Conservation (phyloP, 2,113 vertebrate genomes). For the Myocastor coypus region DNA sequence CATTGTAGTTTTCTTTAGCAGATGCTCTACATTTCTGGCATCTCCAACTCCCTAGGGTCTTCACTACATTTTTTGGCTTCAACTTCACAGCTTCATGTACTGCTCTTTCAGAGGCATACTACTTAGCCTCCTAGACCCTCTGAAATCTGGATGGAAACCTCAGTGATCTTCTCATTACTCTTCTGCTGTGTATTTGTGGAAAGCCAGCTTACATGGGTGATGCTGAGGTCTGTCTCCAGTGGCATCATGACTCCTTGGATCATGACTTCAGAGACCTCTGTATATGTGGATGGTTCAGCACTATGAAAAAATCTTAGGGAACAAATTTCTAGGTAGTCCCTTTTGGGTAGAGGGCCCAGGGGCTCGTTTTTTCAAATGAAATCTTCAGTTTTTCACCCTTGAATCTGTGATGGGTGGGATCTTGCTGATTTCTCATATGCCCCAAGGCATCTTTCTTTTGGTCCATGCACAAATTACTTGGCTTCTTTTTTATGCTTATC, state of each 20-base stretch:
- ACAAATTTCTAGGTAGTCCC: not conserved
- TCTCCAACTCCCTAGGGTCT: not conserved
- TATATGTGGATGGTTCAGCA: not conserved
- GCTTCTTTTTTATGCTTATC: not conserved
- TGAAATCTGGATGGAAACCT: not conserved
- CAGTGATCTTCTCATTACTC: not conserved
- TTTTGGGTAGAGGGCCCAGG: not conserved
- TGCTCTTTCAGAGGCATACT: not conserved
- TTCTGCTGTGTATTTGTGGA: not conserved
- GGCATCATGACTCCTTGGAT: not conserved
- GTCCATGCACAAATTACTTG: not conserved
- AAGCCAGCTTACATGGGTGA: not conserved
- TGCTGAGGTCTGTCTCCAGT: not conserved
- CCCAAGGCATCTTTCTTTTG: not conserved
- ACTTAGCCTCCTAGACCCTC: not conserved
- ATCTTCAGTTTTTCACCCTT: not conserved
- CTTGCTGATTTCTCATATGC: not conserved
- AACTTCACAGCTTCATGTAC: not conserved
- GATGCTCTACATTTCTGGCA: not conserved
- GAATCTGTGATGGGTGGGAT: not conserved
- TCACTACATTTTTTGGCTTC: too few species aligned
- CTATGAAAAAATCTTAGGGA: not conserved
- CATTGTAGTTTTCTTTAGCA: not conserved
- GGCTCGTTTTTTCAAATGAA: not conserved
- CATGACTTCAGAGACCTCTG: not conserved